These are phyloP conservation scores for Actenoides hombroni DNA, from an alignment of 2,113 vertebrate species.

Conservation along the genomic window DNA sequence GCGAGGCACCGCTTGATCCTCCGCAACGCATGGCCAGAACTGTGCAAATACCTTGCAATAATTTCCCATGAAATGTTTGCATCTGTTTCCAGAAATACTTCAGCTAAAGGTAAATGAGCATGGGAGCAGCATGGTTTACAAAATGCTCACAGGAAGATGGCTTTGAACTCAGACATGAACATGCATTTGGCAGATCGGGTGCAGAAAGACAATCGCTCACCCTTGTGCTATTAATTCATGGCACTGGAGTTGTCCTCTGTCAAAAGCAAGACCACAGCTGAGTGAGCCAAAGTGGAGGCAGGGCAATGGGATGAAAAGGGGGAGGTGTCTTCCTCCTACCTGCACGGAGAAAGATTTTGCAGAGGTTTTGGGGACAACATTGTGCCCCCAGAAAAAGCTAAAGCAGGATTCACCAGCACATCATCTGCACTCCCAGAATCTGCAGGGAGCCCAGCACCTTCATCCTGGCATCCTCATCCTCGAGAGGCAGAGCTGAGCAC, in stretches of 20 bases:
- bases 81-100: neutral
- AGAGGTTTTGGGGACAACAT: neutral
- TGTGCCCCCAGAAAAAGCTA: neutral
- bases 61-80: neutral
- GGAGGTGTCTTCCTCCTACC: neutral
- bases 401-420: neutral
- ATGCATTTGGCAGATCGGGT: rapidly evolving
- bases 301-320: neutral
- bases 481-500: rapidly evolving
- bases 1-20: neutral
- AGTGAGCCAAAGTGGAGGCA: neutral
- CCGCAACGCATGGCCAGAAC: neutral
- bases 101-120: neutral
- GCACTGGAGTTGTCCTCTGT: neutral
- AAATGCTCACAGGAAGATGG: rapidly evolving
- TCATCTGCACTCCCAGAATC: neutral
- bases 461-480: neutral
- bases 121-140: rapidly evolving
- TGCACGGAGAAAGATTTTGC: neutral
- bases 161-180: neutral
- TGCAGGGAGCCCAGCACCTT: neutral
- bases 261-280: neutral
- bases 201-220: neutral
- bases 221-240: neutral
- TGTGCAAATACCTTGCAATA: neutral